Percentiles rank a stretch among this genome's conserved stretches.
phyloP scores from a whole-genome alignment of 1,140 invertebrate genomes.

The Pseudomyrmex gracilis region DNA sequence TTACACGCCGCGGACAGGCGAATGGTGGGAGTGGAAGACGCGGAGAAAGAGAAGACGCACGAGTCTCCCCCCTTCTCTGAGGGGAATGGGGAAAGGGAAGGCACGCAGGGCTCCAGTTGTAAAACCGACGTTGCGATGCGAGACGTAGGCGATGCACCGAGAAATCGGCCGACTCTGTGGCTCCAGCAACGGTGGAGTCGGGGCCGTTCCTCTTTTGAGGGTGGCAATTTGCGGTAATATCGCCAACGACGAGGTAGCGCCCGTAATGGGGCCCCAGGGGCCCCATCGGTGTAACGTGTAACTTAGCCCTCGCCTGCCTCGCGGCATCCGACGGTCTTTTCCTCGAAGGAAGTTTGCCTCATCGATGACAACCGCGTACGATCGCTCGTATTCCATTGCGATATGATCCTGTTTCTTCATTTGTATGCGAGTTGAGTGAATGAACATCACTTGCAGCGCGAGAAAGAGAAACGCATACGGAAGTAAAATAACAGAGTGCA shows the following conservation, averaged over 20 bases:
- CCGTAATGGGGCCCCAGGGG: slow-evolving; percentile 79
- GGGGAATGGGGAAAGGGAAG: background rate
- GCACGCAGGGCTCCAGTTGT: slow-evolving; percentile 75
- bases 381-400: slow-evolving; percentile 53
- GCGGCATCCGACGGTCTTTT: slow-evolving; percentile 51
- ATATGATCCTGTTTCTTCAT: slow-evolving; percentile 16
- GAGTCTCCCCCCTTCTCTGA: background rate
- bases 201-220: slow-evolving; percentile 83
- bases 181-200: slow-evolving; percentile 74
- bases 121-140: slow-evolving; percentile 78
- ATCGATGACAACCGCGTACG: slow-evolving; percentile 72
- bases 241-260: slow-evolving; percentile 83
- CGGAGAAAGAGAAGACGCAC: slow-evolving; percentile 40
- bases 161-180: slow-evolving; percentile 70
- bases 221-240: slow-evolving; percentile 86
- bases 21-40: slow-evolving; percentile 33
- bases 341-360: slow-evolving; percentile 60
- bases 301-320: slow-evolving; percentile 65
- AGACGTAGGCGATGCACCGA: slow-evolving; percentile 74
- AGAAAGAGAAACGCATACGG: background rate
- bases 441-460: slow-evolving; percentile 1
- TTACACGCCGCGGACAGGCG: slow-evolving; percentile 75
- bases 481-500: too few species aligned
- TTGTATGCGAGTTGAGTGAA: background rate
- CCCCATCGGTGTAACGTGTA: slow-evolving; percentile 71